phyloP scores from a whole-genome alignment of 2,797 vertebrate species.

The Anguilla marmorata region DNA sequence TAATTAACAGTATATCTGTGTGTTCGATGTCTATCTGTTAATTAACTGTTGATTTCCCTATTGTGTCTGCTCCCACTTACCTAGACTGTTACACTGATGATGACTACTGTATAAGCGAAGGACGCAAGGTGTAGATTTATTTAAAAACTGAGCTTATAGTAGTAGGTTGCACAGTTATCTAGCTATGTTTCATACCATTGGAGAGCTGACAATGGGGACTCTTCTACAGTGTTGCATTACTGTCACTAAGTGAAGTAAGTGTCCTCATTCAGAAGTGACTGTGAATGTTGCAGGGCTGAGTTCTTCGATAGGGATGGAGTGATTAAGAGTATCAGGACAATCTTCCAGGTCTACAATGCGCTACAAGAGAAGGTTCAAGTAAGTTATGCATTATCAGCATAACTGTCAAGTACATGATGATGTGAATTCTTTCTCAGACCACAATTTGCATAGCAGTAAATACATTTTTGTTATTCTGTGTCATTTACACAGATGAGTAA shows the following conservation, averaged over 20 bases:
- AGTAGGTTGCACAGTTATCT: neutral
- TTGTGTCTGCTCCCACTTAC: neutral
- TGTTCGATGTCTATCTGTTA: neutral
- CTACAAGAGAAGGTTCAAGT: constrained; percentile 99
- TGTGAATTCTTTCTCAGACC: neutral
- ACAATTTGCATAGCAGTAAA: neutral
- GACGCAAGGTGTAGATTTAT: neutral
- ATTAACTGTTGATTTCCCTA: neutral
- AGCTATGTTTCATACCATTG: neutral
- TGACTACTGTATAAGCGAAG: neutral
- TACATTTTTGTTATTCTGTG: neutral
- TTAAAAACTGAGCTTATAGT: neutral
- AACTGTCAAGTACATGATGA: neutral
- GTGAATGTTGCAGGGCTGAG: constrained; percentile 78
- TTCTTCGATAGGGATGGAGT: constrained; percentile 99
- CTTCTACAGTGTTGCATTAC: constrained; percentile 2
- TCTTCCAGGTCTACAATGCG: constrained; percentile 98
- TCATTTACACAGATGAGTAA: neutral
- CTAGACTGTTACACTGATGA: neutral
- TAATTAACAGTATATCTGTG: neutral
- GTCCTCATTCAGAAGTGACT: neutral
- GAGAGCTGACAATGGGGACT: neutral
- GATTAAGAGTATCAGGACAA: constrained; percentile 98
- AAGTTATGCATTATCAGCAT: constrained; percentile 49
- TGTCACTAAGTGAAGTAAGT: neutral